Evolutionary conservation across 2,888 invertebrate genomes (phyloP).

Genomic region (Heliconius aoede): DNA sequence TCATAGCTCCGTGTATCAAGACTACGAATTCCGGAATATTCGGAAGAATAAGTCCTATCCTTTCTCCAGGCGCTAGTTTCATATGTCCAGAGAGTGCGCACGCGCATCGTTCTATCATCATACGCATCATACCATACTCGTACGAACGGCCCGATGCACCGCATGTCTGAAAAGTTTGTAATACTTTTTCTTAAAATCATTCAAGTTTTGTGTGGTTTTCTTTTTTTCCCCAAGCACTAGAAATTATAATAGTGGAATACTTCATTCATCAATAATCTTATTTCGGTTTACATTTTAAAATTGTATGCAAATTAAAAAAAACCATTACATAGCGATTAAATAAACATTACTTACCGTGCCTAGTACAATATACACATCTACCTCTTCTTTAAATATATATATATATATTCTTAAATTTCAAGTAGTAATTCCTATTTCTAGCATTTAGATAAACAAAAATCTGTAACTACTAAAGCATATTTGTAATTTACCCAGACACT

Average conservation of each 20-base stretch:
- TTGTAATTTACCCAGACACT: background rate
- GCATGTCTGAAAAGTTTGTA: conserved; percentile 83
- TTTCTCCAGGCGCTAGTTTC: conserved; percentile 85
- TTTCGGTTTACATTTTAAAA: too few species aligned
- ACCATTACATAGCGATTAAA: too few species aligned
- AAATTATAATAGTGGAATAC: too few species aligned
- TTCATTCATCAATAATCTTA: too few species aligned
- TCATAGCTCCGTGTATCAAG: conserved; percentile 86
- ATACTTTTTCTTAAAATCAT: background rate
- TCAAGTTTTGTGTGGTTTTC: too few species aligned
- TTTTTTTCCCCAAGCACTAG: too few species aligned
- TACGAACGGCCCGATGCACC: conserved; percentile 86
- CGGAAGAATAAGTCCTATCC: conserved; percentile 86
- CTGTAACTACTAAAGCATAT: background rate
- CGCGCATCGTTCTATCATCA: conserved; percentile 84
- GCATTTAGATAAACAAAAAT: background rate
- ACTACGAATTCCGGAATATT: conserved; percentile 88
- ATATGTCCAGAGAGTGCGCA: conserved; percentile 82
- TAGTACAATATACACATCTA: too few species aligned
- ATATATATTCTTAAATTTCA: background rate
- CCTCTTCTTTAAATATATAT: too few species aligned
- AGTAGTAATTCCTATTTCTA: background rate
- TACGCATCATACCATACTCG: conserved; percentile 85
- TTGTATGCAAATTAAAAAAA: too few species aligned
- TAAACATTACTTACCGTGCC: too few species aligned